Conservation (phyloP, 2,888 invertebrate species). For the Ichneumoninae sp. region DNA sequence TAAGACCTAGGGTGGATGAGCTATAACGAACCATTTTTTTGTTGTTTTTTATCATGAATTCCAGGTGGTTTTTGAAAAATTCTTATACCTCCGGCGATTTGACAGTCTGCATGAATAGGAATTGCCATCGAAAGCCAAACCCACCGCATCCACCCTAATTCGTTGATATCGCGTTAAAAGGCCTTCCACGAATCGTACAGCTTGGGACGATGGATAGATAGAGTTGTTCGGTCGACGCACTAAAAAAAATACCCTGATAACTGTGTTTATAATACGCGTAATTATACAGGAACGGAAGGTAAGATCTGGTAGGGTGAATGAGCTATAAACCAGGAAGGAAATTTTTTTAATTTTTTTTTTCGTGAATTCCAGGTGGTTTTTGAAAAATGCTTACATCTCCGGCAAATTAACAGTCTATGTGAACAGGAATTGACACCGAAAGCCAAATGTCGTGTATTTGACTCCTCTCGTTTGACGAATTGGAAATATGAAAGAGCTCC, state of each 20-base stretch:
- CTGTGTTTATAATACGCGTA: neutral
- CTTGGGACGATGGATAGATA: neutral
- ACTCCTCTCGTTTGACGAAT: neutral
- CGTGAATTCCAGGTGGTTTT: neutral
- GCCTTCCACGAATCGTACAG: slow-evolving; percentile 36
- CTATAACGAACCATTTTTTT: neutral
- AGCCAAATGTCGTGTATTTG: neutral
- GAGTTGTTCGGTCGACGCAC: slow-evolving; percentile 3
- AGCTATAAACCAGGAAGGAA: neutral
- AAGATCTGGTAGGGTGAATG: neutral
- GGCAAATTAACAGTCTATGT: too few species aligned
- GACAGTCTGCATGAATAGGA: neutral
- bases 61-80: neutral
- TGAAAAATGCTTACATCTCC: neutral
- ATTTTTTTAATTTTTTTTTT: neutral
- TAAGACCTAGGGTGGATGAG: neutral
- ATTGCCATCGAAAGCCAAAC: neutral
- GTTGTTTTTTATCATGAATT: neutral
- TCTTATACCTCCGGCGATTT: neutral
- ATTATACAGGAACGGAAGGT: neutral
- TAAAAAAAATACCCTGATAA: neutral
- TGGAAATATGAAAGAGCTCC: neutral
- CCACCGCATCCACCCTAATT: too few species aligned
- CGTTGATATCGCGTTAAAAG: slow-evolving; percentile 47
- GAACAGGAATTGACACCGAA: neutral